Evolutionary conservation across 2,797 vertebrate genomes (phyloP).

Genomic region (Podargus strigoides): DNA sequence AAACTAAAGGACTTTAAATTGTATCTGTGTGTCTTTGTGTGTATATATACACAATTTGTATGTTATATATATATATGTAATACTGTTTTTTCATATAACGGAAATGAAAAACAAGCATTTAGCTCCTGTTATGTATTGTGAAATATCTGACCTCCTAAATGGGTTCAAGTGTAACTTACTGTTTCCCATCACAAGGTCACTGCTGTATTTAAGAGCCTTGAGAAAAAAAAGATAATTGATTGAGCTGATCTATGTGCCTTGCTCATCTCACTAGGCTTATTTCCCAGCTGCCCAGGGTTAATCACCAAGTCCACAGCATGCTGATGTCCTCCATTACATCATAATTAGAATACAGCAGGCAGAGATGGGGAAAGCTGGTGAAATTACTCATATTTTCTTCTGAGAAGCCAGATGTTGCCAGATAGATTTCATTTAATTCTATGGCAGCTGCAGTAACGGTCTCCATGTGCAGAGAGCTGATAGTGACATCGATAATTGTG

Average conservation of each 20-base stretch:
- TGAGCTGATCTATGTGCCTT: constrained; percentile 83
- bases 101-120: not conserved
- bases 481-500: constrained; percentile 71
- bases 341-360: constrained; percentile 84
- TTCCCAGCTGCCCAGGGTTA: constrained; percentile 89
- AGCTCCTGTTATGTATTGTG: constrained; percentile 29
- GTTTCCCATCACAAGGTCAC: constrained; percentile 87
- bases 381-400: constrained; percentile 75
- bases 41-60: not conserved
- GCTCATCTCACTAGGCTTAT: constrained; percentile 86
- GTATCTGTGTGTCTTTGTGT: not conserved
- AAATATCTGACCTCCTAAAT: constrained; percentile 79
- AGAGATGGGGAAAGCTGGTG: constrained; percentile 77
- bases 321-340: constrained; percentile 89
- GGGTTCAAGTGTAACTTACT: constrained; percentile 83
- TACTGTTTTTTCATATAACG: not conserved
- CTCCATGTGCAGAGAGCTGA: constrained; percentile 73
- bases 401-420: constrained; percentile 82
- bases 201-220: constrained; percentile 81
- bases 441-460: constrained; percentile 82
- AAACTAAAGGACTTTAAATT: not conserved
- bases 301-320: constrained; percentile 87
- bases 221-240: constrained; percentile 82
- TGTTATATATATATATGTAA: not conserved
- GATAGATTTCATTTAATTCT: constrained; percentile 87